phyloP scores from a whole-genome alignment of 2,113 vertebrate species.

The Pseudonaja textilis region DNA sequence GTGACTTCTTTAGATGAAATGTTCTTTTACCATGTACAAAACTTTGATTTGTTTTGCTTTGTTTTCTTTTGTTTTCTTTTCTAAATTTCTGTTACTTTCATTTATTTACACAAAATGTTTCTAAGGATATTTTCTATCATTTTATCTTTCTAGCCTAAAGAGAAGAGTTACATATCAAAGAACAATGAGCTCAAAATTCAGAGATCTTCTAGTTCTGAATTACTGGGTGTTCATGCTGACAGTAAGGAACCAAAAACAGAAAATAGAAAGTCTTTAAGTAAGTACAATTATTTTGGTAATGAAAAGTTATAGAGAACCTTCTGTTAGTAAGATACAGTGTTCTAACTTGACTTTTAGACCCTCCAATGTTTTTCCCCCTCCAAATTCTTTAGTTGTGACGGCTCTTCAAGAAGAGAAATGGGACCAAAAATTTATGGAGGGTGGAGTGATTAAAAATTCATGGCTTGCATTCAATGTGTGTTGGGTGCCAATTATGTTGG shows the following conservation, averaged over 20 bases:
- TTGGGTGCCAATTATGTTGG: background rate
- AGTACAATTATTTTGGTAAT: slow-evolving; percentile 41
- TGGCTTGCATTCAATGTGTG: background rate
- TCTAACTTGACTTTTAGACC: background rate
- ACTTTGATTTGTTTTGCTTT: slow-evolving; percentile 14
- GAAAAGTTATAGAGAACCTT: background rate
- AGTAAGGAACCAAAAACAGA: slow-evolving; percentile 82
- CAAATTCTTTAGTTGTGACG: background rate
- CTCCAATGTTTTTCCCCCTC: background rate
- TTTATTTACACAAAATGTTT: slow-evolving; percentile 40
- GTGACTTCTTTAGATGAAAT: slow-evolving; percentile 51
- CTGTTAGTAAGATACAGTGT: background rate
- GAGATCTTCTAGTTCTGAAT: slow-evolving; percentile 80
- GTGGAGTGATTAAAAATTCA: background rate
- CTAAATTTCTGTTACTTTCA: slow-evolving; percentile 32
- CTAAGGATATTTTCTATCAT: slow-evolving; percentile 15
- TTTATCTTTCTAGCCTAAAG: slow-evolving; percentile 63
- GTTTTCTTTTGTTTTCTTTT: slow-evolving; percentile 20
- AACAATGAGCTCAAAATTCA: slow-evolving; percentile 70
- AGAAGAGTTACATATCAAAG: slow-evolving; percentile 57
- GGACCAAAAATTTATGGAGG: background rate
- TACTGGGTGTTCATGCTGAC: slow-evolving; percentile 69
- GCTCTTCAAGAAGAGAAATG: background rate
- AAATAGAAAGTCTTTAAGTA: slow-evolving; percentile 84
- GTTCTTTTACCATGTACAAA: slow-evolving; percentile 39